Evolutionary conservation across 2,888 invertebrate species (phyloP), one percentile per base, ranked within the genome.

Genomic region (Steinernema hermaphroditum): DNA sequence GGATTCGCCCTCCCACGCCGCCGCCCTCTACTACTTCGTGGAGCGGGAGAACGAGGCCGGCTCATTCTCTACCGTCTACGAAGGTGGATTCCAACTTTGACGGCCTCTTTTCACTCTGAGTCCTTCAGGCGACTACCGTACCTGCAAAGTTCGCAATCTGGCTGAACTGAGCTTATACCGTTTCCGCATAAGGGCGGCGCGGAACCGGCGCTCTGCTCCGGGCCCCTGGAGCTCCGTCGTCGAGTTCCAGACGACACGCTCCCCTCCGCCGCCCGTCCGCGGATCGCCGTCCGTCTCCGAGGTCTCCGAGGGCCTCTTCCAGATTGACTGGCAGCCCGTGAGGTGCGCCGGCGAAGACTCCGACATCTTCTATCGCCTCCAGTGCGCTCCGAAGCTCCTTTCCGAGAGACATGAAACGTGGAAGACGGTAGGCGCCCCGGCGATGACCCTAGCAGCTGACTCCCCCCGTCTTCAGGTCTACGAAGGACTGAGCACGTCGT

Each of bases 261-360:
- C 94, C 41, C 92, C 93, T 73, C 95, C 94, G 37, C 91, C 92
- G 72, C 91, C 92, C 76, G 90, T 93, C 62, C 93, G 92, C 71
- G 41, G 82, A 87, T 89, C 92, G 34, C 92, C 93, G 46, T 89
- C 90, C 74, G 89, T 91, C 62, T 87, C 88, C 69, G 90, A 90
- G 84, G 87, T 91, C 70, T 88, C 88, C 75, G 88, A 90, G 82
- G 89, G 88, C 49, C 89, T 89, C 84, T 90, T 91, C 88, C 87
- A 89, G 0, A 86, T 92, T 41, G 92, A 92, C 87, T 92, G 92
- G 92, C 88, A 89, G 78, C 88, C 90, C 43, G 90, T 50, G 43
- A 44, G 44, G 27, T 44, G 44, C 44, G 34, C 54, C 32, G 70
- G 24, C 1, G 62, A 19, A 27, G 72, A 74, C 37, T 50, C 50